Evolutionary conservation across 2,113 vertebrate genomes (phyloP).

Genomic region (Macaca nemestrina): DNA sequence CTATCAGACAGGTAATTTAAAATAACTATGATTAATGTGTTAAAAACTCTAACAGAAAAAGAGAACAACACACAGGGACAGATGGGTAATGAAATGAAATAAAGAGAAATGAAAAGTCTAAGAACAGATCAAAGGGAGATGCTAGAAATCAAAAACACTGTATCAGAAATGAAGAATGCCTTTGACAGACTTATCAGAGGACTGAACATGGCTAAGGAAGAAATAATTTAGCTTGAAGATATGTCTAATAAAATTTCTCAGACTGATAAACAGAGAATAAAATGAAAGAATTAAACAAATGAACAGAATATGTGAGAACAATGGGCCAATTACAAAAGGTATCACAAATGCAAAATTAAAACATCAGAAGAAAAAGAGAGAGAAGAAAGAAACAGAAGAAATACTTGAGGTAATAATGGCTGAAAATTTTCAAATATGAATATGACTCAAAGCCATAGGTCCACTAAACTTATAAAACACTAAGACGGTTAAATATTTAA

Average conservation of each 20-base stretch:
- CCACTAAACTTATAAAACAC: neutral
- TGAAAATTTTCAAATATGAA: neutral
- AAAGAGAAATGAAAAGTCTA: neutral
- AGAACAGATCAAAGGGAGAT: neutral
- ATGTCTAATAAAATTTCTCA: neutral
- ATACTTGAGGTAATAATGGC: neutral
- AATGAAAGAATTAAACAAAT: neutral
- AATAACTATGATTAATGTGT: neutral
- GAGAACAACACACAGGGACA: neutral
- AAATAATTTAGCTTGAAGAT: neutral
- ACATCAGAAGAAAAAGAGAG: neutral
- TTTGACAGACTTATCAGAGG: neutral
- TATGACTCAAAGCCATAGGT: neutral
- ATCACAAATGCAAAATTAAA: neutral
- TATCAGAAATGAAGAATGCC: neutral
- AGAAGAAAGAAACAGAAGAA: neutral
- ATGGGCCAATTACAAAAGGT: neutral
- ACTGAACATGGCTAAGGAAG: neutral
- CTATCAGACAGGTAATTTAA: neutral
- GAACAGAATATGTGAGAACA: neutral
- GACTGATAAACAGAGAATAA: neutral
- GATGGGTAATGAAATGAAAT: neutral
- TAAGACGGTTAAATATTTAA: neutral
- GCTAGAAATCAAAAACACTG: neutral
- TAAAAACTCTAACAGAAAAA: neutral